phyloP scores from a whole-genome alignment of 1,140 invertebrate species.

The Cepaea nemoralis region DNA sequence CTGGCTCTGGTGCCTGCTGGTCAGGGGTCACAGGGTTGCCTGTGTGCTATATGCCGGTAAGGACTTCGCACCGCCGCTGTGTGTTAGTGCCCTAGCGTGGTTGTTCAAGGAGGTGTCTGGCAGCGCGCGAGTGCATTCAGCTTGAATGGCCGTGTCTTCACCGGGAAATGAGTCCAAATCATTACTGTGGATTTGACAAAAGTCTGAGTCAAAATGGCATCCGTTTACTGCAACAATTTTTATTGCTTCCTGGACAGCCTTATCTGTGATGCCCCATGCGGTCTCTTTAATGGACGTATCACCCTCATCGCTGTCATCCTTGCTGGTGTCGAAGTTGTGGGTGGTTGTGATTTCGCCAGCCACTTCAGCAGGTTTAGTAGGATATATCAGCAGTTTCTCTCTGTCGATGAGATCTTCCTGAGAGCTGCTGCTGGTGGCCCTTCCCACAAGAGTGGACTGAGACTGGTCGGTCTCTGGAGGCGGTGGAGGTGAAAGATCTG shows the following conservation, averaged over 20 bases:
- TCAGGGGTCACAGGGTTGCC: too few species aligned
- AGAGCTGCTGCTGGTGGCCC: conserved; percentile 9
- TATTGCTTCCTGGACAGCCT: conserved; percentile 50
- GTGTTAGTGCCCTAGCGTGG: neutral
- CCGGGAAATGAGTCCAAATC: neutral
- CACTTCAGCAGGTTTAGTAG: neutral
- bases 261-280: conserved; percentile 43
- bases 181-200: too few species aligned
- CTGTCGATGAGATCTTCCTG: neutral
- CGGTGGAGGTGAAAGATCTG: neutral
- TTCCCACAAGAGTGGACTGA: neutral
- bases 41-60: too few species aligned
- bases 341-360: neutral
- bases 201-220: neutral
- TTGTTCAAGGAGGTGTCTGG: neutral
- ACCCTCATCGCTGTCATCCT: conserved; percentile 20
- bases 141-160: neutral
- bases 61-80: neutral
- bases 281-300: conserved; percentile 42
- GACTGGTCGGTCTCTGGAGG: neutral
- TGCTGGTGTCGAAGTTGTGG: neutral
- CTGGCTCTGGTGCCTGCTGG: too few species aligned
- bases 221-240: conserved; percentile 48
- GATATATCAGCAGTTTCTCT: neutral
- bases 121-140: neutral